Evolutionary conservation across 2,888 invertebrate genomes (phyloP), one percentile per base, ranked within the genome.

Genomic region (Parnassius apollo): DNA sequence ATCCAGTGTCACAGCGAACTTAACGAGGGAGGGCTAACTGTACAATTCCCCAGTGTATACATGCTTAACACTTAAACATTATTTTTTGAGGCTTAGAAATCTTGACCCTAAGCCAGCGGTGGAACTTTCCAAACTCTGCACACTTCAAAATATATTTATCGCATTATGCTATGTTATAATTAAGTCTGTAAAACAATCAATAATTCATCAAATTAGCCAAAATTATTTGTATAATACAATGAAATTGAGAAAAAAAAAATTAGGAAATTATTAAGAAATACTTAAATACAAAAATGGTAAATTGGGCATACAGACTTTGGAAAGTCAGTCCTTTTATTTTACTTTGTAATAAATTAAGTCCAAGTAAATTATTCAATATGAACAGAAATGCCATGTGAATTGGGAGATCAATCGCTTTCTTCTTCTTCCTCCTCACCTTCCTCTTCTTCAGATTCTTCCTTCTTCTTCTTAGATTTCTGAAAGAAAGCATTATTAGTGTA

Each of bases 351-450:
- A 91, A 91, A 91, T 91, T 91, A 91, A 91, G 88, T 90, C 88
- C 86, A 87, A 89, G 89, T 88, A 89, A 91, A 90, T 89, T 89
- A 91, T 88, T 90, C 86, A 89, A 85, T 90, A 90, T 87, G 91
- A 92, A 88, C 91, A 90, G 88, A 82, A 81, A 79, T 81, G 79
- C 83, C 77, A 83, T 85, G 74, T 71, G 75, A 76, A 72, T 80
- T 76, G 81, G 82, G 91, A 90, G 91, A 91, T 93, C 94, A 94
- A 89, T 94, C 94, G 92, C 94, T 93, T 80, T 93, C 93, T 74
- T 94, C 94, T 66, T 93, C 94, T 69, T 93, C 93, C 66, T 93
- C 93, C 61, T 94, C 94, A 64, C 93, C 94, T 46, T 93, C 94
- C 66, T 94, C 93, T 60, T 94, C 94, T 48, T 94, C 94, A 1